A percentile compares a stretch with the other conserved stretches of the same genome.
phyloP scores from a whole-genome alignment of 2,888 invertebrate genomes.

The Platypus cylindrus region DNA sequence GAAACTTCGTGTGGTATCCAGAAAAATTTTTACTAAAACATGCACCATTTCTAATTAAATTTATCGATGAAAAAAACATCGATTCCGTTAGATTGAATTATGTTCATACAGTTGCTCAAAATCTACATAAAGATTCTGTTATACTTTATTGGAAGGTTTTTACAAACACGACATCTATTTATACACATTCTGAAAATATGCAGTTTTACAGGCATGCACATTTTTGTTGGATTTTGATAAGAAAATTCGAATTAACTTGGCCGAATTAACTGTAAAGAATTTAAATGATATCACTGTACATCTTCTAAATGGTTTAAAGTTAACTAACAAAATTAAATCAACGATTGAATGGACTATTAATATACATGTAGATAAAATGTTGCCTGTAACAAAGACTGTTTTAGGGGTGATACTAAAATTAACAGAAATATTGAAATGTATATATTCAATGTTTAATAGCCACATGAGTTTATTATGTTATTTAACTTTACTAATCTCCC shows the following conservation, averaged over 20 bases:
- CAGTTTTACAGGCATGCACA: constrained; percentile 36
- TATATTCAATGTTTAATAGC: constrained; percentile 56
- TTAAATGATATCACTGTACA: constrained; percentile 40
- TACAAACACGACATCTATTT: constrained; percentile 3
- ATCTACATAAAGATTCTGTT: constrained; percentile 50
- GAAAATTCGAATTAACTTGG: constrained; percentile 35
- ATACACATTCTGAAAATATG: constrained; percentile 8
- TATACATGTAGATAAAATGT: constrained; percentile 54
- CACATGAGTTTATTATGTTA: constrained; percentile 58
- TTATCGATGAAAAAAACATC: constrained; percentile 37
- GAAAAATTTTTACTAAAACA: constrained; percentile 63
- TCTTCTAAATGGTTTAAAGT: constrained; percentile 40
- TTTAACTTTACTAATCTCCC: constrained; percentile 61
- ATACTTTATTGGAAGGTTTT: constrained; percentile 35
- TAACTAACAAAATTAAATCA: constrained; percentile 37
- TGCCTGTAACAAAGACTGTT: constrained; percentile 65
- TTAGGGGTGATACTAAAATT: constrained; percentile 66
- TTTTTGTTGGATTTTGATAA: constrained; percentile 54
- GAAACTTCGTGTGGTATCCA: constrained; percentile 76
- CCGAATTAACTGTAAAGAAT: constrained; percentile 41
- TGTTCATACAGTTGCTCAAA: constrained; percentile 44
- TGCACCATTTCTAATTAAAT: constrained; percentile 44
- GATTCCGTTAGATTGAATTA: constrained; percentile 40
- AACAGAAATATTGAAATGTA: constrained; percentile 66
- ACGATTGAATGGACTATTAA: constrained; percentile 48